Evolutionary conservation across 2,797 vertebrate genomes (phyloP).

Genomic region (Fistularia commersonii): DNA sequence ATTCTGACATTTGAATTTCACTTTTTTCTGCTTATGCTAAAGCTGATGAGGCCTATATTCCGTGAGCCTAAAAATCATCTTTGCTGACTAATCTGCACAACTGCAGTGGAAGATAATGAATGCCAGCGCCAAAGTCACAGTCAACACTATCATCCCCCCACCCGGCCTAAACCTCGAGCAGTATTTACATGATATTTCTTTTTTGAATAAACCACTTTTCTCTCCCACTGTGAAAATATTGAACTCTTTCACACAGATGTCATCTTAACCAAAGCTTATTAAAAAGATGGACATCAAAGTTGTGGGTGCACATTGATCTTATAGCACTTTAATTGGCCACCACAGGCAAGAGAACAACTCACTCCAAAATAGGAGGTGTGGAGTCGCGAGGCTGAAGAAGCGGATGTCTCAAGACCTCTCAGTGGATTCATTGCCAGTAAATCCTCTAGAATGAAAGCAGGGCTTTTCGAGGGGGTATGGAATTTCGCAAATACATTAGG

Average conservation of each 20-base stretch:
- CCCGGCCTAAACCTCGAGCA: slow-evolving; percentile 70
- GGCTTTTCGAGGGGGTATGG: slow-evolving; percentile 60
- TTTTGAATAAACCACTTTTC: slow-evolving; percentile 78
- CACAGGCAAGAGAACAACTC: slow-evolving; percentile 73
- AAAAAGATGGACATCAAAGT: slow-evolving; percentile 80
- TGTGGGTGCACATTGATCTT: slow-evolving; percentile 72
- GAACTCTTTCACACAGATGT: slow-evolving; percentile 78
- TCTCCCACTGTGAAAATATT: slow-evolving; percentile 75
- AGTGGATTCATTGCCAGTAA: slow-evolving; percentile 74
- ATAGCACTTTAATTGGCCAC: slow-evolving; percentile 76
- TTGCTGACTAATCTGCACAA: slow-evolving; percentile 71
- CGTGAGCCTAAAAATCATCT: slow-evolving; percentile 56
- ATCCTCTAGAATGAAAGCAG: slow-evolving; percentile 65
- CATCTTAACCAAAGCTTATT: slow-evolving; percentile 82
- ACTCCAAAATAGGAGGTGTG: slow-evolving; percentile 69
- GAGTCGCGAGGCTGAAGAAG: slow-evolving; percentile 61
- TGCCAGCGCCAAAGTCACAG: slow-evolving; percentile 56
- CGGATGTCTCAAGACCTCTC: slow-evolving; percentile 73
- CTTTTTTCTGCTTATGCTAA: slow-evolving; percentile 24
- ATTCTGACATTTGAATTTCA: slow-evolving; percentile 10
- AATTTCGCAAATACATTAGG: slow-evolving; percentile 72
- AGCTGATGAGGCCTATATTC: slow-evolving; percentile 53
- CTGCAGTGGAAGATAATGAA: slow-evolving; percentile 71
- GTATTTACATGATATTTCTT: slow-evolving; percentile 77
- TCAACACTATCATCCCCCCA: slow-evolving; percentile 56